Evolutionary conservation across 2,797 vertebrate species (phyloP).

Genomic region (Dromococcyx pavoninus): DNA sequence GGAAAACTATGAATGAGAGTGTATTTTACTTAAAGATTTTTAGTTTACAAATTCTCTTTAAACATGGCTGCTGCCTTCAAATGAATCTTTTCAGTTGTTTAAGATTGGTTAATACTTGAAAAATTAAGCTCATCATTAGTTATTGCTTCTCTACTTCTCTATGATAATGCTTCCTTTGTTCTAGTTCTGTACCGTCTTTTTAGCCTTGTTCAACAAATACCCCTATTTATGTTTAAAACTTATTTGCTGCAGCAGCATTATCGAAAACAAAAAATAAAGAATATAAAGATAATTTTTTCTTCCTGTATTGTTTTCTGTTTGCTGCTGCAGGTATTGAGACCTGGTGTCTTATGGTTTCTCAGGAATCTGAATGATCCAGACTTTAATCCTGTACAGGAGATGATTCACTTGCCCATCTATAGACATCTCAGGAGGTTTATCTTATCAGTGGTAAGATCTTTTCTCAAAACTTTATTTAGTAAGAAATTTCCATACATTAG

Average conservation of each 20-base stretch:
- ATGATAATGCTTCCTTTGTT: background rate
- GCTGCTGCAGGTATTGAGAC: slow-evolving; percentile 87
- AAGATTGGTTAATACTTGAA: background rate
- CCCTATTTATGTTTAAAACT: background rate
- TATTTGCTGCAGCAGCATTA: background rate
- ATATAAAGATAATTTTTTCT: background rate
- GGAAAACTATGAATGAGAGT: background rate
- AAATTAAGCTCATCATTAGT: background rate
- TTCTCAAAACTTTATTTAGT: background rate
- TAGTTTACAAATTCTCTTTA: background rate
- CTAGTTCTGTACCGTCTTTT: background rate
- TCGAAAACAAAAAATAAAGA: background rate
- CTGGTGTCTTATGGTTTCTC: slow-evolving; percentile 96
- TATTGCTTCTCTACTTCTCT: background rate
- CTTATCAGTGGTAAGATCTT: slow-evolving; percentile 89
- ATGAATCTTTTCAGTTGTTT: background rate
- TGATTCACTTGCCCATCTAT: slow-evolving; percentile 97
- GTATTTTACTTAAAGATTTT: background rate
- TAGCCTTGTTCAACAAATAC: background rate
- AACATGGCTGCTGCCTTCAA: background rate
- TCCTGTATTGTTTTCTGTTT: background rate
- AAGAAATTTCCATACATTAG: background rate
- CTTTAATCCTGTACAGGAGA: slow-evolving; percentile 97
- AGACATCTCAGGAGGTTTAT: slow-evolving; percentile 95
- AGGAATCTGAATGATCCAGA: slow-evolving; percentile 97